Evolutionary conservation across 2,888 invertebrate genomes (phyloP).

Genomic region (Argyresthia albistria): DNA sequence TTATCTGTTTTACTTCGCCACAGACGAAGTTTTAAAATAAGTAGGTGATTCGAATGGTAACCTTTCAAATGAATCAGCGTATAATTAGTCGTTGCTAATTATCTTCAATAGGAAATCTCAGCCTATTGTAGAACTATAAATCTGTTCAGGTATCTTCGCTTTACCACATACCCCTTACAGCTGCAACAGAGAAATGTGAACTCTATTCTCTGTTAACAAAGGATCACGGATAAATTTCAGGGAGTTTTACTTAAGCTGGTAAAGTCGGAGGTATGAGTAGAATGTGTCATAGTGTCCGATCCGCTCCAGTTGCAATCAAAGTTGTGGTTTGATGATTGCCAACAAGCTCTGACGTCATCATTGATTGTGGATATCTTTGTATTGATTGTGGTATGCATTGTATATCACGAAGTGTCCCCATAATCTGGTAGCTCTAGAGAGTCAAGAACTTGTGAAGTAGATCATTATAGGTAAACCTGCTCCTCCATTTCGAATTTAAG

Average conservation of each 20-base stretch:
- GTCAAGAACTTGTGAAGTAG: no score
- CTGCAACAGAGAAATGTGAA: no score
- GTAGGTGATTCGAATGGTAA: neutral
- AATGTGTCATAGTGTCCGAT: constrained; percentile 22
- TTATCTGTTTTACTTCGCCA: neutral
- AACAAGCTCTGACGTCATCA: neutral
- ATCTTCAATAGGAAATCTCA: neutral
- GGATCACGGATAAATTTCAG: no score
- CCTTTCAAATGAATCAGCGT: neutral
- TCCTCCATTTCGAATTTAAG: no score
- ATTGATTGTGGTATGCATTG: no score
- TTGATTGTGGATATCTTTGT: no score
- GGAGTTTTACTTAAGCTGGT: neutral
- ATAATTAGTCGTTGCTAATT: neutral
- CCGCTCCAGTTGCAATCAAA: constrained; percentile 34
- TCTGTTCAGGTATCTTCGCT: neutral
- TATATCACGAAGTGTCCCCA: no score
- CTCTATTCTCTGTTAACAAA: no score
- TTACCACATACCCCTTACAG: no score
- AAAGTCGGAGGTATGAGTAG: neutral
- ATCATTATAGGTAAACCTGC: no score
- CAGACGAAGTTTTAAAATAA: neutral
- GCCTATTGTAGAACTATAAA: neutral
- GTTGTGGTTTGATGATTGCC: constrained; percentile 12
- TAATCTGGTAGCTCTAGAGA: no score